A percentile compares a stretch with the other conserved stretches of the same genome.
phyloP scores from a whole-genome alignment of 2,113 vertebrate species.

The Ovibos moschatus region DNA sequence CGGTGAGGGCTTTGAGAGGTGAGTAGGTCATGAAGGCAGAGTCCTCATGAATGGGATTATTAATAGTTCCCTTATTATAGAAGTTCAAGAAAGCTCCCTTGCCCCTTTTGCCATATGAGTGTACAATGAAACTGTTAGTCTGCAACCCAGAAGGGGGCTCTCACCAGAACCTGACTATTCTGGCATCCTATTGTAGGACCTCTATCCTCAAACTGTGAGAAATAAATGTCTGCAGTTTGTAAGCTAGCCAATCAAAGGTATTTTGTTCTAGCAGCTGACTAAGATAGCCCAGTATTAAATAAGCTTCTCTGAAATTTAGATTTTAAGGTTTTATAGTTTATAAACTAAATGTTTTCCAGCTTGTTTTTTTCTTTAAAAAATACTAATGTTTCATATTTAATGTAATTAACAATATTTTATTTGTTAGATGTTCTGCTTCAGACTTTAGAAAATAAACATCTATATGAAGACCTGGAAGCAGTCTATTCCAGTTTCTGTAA shows the following conservation, averaged over 20 bases:
- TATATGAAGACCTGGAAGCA: background rate
- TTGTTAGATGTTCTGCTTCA: background rate
- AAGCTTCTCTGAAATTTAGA: background rate
- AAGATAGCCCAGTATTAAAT: background rate
- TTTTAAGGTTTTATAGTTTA: background rate
- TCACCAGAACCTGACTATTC: background rate
- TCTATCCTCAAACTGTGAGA: background rate
- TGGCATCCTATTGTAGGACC: background rate
- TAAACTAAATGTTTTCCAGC: background rate
- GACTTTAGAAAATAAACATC: background rate
- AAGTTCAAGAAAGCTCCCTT: background rate
- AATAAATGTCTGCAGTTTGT: background rate
- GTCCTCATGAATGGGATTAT: background rate
- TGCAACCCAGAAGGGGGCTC: background rate
- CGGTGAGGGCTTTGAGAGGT: background rate
- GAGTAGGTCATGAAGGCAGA: background rate
- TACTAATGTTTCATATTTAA: background rate
- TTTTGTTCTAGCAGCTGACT: background rate
- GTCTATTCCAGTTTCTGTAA: slow-evolving; percentile 10
- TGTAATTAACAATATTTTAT: background rate
- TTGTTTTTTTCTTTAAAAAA: background rate
- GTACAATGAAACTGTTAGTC: background rate
- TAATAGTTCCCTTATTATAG: background rate
- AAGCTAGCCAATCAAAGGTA: background rate
- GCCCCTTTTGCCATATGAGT: background rate